These are phyloP conservation scores for Limanda limanda DNA, from an alignment of 2,113 vertebrate genomes.

Conservation along the genomic window DNA sequence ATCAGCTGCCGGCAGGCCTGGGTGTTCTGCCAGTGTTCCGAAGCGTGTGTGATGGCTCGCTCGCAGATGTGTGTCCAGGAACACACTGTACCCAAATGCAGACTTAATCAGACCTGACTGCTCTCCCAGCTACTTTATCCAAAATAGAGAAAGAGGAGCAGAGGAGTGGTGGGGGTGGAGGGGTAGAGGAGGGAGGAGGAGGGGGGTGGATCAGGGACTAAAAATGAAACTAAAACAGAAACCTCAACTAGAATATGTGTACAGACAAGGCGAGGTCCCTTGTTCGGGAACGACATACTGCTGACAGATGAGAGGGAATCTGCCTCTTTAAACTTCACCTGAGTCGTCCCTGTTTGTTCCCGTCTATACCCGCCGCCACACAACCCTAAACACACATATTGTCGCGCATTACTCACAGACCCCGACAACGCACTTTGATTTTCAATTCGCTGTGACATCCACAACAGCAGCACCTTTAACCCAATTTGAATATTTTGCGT, in stretches of 20 bases:
- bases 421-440: slow-evolving; percentile 61
- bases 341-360: slow-evolving; percentile 39
- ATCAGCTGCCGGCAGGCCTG: slow-evolving; percentile 98
- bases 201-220: slow-evolving; percentile 53
- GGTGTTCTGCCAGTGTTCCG: slow-evolving; percentile 99
- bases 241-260: slow-evolving; percentile 66
- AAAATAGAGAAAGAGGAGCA: slow-evolving; percentile 78
- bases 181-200: slow-evolving; percentile 1
- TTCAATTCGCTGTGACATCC: slow-evolving; percentile 59
- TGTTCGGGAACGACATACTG: slow-evolving; percentile 64
- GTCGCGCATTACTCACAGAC: slow-evolving; percentile 44
- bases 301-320: slow-evolving; percentile 69
- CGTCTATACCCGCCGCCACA: slow-evolving; percentile 45
- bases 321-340: slow-evolving; percentile 73
- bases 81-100: slow-evolving; percentile 99
- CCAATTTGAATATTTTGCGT: slow-evolving; percentile 81
- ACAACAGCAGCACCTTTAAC: slow-evolving; percentile 65
- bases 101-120: slow-evolving; percentile 99
- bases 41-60: slow-evolving; percentile 99
- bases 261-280: slow-evolving; percentile 63
- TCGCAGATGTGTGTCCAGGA: slow-evolving; percentile 99
- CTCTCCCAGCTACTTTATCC: slow-evolving; percentile 92
- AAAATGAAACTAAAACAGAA: slow-evolving; percentile 82
- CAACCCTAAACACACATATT: slow-evolving; percentile 58
- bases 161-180: neutral